Base-by-base conservation (phyloP, 2,113 vertebrate species). In the Bucco capensis region DNA sequence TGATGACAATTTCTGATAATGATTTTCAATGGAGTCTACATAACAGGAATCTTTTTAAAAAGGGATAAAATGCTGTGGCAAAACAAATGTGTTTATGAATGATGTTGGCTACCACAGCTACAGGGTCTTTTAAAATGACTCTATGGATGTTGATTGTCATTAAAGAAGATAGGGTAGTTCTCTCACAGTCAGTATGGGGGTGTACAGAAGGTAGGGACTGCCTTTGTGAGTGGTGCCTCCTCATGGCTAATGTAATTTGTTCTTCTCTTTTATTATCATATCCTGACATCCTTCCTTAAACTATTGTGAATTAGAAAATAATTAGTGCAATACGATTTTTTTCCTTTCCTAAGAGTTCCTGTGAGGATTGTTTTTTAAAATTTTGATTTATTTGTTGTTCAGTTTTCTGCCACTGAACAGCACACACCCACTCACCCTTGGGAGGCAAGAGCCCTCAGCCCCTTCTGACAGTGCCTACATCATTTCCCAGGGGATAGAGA, bases 361-460 rank as follows among this genome's bases (percentile, higher is more conserved):
- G 72, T 70, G 85, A 91, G 69, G 73, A 71, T 12, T 88, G 47
- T 51, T 74, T 91, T 93, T 84, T 30, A 84, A 84, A 91, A 77
- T 42, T 77, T 57, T 51, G 53, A 78, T 70, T 75, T 89, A 85
- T 92, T 73, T 93, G 54, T 75, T 86, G 70, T 65, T 87, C 33
- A 37, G 2, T 33, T 77, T 35, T 79, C 71, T 70, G 5, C 37
- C 19, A 24, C 44, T 9, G 2, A 87, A 77, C 5, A 11, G 69
- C 65, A 71, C 0, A 4, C 3, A 18, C 25, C 3, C 10, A 25
- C 58, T 61, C 17, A 28, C 11, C 56, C 86, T 13, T 2, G 1
- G 1, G 19, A 40, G 50, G n/a, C 19, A 65, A 80, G 66, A 24
- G 46, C 58, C 12, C 12, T 76, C 82, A 79, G 64, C 23, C 42